Percentiles rank a stretch among this genome's conserved stretches.
These are phyloP conservation scores for Montipora efflorescens DNA, from an alignment of 64 coral and sea anemone genomes.

Conservation along the genomic window DNA sequence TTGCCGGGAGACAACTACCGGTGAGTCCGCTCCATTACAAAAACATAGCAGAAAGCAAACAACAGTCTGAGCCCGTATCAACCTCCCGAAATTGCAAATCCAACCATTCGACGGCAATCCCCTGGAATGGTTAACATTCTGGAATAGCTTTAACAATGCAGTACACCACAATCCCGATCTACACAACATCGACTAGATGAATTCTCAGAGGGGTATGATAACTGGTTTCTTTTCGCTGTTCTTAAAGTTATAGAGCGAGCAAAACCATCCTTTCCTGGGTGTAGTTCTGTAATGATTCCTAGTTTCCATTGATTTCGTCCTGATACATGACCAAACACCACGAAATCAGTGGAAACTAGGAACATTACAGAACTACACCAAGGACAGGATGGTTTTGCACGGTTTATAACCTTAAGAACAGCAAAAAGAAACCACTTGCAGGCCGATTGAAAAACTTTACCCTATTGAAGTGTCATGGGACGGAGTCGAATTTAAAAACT, in stretches of 20 bases:
- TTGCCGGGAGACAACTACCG: background rate
- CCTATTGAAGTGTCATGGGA: background rate
- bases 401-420: background rate
- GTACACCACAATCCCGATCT: conserved; percentile 58
- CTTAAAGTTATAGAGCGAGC: background rate
- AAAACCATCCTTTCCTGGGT: background rate
- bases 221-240: background rate
- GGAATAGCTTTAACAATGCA: conserved; percentile 62
- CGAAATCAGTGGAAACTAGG: background rate
- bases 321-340: background rate
- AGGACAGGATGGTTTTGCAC: background rate
- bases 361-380: background rate
- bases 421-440: background rate
- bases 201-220: conserved; percentile 45
- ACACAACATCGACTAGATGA: conserved; percentile 45
- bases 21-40: conserved; percentile 4
- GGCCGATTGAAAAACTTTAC: conserved; percentile 19
- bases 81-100: conserved; percentile 44
- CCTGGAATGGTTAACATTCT: conserved; percentile 58
- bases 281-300: background rate
- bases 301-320: background rate
- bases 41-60: background rate
- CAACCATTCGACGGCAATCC: conserved; percentile 55
- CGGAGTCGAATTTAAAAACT: no score
- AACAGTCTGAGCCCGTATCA: background rate